Base-by-base conservation (phyloP, 2,888 invertebrate genomes). In the Nemurella pictetii region DNA sequence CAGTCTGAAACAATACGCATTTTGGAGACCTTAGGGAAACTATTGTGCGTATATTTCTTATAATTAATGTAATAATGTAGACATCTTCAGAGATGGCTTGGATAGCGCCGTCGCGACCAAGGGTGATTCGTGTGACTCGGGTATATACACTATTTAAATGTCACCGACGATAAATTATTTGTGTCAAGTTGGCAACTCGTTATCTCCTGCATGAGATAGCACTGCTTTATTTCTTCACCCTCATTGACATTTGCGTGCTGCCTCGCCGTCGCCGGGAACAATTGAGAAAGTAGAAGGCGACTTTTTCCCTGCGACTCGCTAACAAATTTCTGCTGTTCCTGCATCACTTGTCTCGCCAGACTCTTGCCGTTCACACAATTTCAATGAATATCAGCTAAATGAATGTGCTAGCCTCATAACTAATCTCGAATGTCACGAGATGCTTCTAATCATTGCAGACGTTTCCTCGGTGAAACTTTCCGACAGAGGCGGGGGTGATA, bases 231-330 rank as follows among this genome's bases (percentile, higher is more conserved):
- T 72, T 82, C 72, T 82, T 27, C 82, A 82, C 82, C 82, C 82
- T 27, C 82, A 82, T 82, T 82, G 82, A 82, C 82, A 82, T 82
- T 82, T 82, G 82, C 82, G 72, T 82, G 82, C 28, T 55, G 72
- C 28, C 7, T 7, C 75, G 15, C n/a, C 26, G 75, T 26, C 9
- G 75, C 12, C 27, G 27, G 25, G 5, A 20, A 28, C 75, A 4
- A 75, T 26, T 25, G 26, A 75, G 27, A 28, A 75, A 28, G 75
- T 0, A 75, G 26, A 75, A 7, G 28, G 7, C 20, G 5, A n/a
- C 26, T 75, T 75, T 28, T 75, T 75, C 75, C 9, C 26, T 4
- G 55, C 20, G 15, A 55, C 15, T 55, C 55, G 15, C 20, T 12
- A 12, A 55, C 55, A 12, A 7, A 55, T 55, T 55, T 55, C 15